These are phyloP conservation scores for Tinea pellionella DNA, from an alignment of 2,888 invertebrate genomes.

Conservation along the genomic window DNA sequence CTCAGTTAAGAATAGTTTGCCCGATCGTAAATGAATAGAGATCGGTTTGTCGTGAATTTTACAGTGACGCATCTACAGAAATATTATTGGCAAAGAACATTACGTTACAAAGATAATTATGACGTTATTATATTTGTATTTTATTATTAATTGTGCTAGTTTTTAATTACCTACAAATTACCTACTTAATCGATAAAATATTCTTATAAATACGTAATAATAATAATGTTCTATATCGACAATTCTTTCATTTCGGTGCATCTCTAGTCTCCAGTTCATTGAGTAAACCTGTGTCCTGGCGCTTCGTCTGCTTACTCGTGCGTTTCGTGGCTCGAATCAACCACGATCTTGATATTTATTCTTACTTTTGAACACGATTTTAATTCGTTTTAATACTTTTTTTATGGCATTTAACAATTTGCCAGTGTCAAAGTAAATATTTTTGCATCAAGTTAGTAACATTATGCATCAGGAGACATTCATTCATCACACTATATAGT, in stretches of 20 bases:
- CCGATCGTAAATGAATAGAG: neutral
- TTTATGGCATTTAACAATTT: no score
- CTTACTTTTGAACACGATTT: neutral
- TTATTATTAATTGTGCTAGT: neutral
- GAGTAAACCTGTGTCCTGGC: constrained; percentile 46
- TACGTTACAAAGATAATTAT: constrained; percentile 16
- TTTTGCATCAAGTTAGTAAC: no score
- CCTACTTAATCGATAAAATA: neutral
- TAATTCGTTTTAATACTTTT: neutral
- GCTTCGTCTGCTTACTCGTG: constrained; percentile 22
- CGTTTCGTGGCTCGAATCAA: constrained; percentile 16
- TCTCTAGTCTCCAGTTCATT: constrained; percentile 36
- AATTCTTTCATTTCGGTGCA: no score
- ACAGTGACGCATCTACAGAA: constrained; percentile 49
- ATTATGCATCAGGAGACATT: no score
- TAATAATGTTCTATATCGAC: no score
- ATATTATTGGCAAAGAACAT: constrained; percentile 35
- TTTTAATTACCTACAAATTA: constrained; percentile 15
- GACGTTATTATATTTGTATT: constrained; percentile 14
- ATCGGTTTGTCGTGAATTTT: neutral
- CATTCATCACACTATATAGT: no score
- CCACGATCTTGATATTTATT: constrained; percentile 3
- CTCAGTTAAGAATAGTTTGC: neutral
- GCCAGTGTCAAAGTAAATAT: no score
- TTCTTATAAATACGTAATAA: no score